Conservation (phyloP, 2,797 vertebrate genomes). For the Pogoniulus pusillus region DNA sequence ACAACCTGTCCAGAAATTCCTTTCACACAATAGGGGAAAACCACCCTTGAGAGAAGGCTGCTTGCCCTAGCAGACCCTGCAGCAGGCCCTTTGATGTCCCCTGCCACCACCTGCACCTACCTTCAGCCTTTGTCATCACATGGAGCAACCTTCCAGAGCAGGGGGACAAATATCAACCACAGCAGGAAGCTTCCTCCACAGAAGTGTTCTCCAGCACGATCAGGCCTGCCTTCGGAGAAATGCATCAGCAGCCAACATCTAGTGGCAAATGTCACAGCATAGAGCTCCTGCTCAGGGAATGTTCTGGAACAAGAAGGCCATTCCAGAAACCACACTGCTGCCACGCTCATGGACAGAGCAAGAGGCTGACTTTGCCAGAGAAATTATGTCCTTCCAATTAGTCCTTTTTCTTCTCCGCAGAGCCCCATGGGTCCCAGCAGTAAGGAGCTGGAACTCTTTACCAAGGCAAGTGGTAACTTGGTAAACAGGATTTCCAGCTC, state of each 20-base stretch:
- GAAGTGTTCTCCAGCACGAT: conserved; percentile 25
- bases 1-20: background rate
- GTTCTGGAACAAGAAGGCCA: conserved; percentile 38
- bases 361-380: conserved; percentile 37
- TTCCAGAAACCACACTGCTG: conserved; percentile 44
- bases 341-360: background rate
- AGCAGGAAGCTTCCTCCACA: background rate
- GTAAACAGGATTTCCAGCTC: conserved; percentile 39
- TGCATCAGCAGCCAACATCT: conserved; percentile 22
- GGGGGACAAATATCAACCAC: background rate
- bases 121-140: background rate
- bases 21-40: background rate
- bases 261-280: conserved; percentile 41
- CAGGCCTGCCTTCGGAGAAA: conserved; percentile 10
- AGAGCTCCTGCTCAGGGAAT: conserved; percentile 47
- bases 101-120: background rate
- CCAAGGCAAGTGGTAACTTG: background rate
- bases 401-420: conserved; percentile 22
- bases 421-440: background rate
- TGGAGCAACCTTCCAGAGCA: background rate
- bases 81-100: background rate
- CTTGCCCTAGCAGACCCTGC: background rate
- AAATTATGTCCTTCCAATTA: conserved; percentile 33
- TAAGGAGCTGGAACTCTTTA: conserved; percentile 8
- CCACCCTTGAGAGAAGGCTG: background rate